Conservation (phyloP, 1,140 invertebrate species). For the Sycophaga agraensis region DNA sequence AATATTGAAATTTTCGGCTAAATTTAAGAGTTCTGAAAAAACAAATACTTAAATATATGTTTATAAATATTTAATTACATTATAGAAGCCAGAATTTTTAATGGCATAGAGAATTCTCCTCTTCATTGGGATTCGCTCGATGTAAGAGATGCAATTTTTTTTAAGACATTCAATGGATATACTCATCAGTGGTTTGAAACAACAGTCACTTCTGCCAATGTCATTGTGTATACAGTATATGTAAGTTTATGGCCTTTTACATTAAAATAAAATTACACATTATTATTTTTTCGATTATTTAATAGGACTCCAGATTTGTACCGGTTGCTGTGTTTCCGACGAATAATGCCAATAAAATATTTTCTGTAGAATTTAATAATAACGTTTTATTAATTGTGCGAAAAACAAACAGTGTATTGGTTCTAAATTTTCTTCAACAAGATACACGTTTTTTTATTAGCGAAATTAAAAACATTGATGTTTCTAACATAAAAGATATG, state of each 20-base stretch:
- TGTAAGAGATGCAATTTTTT: neutral
- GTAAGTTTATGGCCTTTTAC: too few relatives aligned
- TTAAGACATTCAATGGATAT: neutral
- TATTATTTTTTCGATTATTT: neutral
- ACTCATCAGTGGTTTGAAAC: neutral
- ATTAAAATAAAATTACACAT: too few relatives aligned
- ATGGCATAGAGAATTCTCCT: slow-evolving; percentile 1
- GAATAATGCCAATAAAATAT: neutral
- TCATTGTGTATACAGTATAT: neutral
- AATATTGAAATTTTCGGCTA: too few relatives aligned
- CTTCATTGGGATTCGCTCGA: neutral
- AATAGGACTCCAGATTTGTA: neutral
- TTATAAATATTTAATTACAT: neutral
- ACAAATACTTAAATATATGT: neutral
- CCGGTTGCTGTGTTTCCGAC: neutral
- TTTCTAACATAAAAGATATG: neutral
- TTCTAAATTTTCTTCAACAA: neutral
- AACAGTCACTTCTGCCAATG: neutral
- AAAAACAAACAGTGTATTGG: neutral
- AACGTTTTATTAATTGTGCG: neutral
- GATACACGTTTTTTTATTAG: neutral
- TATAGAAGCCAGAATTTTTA: slow-evolving; percentile 2
- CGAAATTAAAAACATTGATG: neutral
- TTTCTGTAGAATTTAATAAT: neutral
- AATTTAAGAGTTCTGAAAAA: too few relatives aligned